phyloP scores from a whole-genome alignment of 2,113 vertebrate species.

The Copsychus sechellarum region DNA sequence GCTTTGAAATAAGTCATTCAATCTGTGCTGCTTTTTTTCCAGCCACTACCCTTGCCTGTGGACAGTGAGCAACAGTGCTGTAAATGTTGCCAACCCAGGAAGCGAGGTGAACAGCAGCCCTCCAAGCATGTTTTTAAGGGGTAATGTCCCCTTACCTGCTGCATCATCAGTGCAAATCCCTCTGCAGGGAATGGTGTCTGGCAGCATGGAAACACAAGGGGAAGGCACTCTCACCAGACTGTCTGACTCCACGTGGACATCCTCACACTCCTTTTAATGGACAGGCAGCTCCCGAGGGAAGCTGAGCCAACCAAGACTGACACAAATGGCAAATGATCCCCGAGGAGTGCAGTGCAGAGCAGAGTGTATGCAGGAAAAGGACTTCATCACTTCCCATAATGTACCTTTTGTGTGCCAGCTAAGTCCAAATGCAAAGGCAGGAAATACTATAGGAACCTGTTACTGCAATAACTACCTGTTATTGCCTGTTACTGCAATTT shows the following conservation, averaged over 20 bases:
- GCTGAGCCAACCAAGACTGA: not conserved
- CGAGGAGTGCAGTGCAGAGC: not conserved
- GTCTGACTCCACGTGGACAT: constrained; percentile 77
- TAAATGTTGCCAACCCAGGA: constrained; percentile 61
- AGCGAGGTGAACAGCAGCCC: constrained; percentile 62
- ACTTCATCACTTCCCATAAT: not conserved
- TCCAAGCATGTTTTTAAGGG: constrained; percentile 74
- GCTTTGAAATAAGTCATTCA: not conserved
- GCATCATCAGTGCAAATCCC: constrained; percentile 64
- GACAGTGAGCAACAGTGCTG: constrained; percentile 80
- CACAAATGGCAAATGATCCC: not conserved
- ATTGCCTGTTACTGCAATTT: not conserved
- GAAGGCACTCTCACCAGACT: constrained; percentile 77
- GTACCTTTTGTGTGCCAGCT: not conserved
- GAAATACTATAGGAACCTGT: not conserved
- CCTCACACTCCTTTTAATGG: constrained; percentile 82
- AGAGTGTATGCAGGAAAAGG: not conserved
- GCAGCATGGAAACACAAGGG: constrained; percentile 74
- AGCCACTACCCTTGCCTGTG: constrained; percentile 92
- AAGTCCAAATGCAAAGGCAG: not conserved
- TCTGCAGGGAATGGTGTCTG: constrained; percentile 69
- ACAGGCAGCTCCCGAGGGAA: not conserved
- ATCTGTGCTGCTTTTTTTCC: not conserved
- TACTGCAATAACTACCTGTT: too few relatives aligned
- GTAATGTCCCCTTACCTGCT: constrained; percentile 73